Evolutionary conservation across 2,797 vertebrate genomes (phyloP).

Genomic region (Gymnopithys bicolor): DNA sequence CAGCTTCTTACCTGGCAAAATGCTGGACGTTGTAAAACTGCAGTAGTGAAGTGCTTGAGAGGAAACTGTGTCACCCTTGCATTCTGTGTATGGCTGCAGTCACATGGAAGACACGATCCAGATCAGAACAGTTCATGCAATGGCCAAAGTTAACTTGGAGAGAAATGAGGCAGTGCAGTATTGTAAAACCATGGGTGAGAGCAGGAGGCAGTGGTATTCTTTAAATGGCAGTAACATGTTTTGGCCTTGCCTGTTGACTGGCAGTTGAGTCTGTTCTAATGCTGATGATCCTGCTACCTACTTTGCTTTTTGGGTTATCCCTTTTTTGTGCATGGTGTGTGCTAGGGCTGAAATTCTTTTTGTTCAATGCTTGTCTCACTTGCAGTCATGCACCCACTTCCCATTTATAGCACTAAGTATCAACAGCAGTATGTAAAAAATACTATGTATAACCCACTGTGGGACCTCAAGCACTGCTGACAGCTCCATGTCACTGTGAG

Average conservation of each 20-base stretch:
- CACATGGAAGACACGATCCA: rapidly evolving
- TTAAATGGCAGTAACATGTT: background rate
- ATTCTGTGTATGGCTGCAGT: background rate
- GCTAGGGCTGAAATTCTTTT: background rate
- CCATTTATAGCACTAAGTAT: background rate
- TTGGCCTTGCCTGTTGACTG: background rate
- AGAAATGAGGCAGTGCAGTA: background rate
- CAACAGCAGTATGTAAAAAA: background rate
- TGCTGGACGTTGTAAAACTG: rapidly evolving
- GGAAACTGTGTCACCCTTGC: background rate
- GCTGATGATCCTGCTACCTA: background rate
- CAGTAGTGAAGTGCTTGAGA: background rate
- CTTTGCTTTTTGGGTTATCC: background rate
- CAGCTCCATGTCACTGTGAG: rapidly evolving
- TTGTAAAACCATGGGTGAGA: rapidly evolving
- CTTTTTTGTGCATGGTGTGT: no score
- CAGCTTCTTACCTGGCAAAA: background rate
- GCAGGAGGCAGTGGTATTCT: background rate
- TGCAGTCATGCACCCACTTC: background rate
- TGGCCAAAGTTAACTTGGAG: background rate
- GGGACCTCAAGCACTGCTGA: background rate
- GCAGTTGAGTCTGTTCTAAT: background rate
- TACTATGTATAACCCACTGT: background rate
- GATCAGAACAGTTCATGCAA: background rate
- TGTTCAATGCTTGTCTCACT: background rate